These are phyloP conservation scores for Hydractinia symbiolongicarpus DNA, from an alignment of 30 jellyfish, hydroid and myxozoan species.

Conservation along the genomic window DNA sequence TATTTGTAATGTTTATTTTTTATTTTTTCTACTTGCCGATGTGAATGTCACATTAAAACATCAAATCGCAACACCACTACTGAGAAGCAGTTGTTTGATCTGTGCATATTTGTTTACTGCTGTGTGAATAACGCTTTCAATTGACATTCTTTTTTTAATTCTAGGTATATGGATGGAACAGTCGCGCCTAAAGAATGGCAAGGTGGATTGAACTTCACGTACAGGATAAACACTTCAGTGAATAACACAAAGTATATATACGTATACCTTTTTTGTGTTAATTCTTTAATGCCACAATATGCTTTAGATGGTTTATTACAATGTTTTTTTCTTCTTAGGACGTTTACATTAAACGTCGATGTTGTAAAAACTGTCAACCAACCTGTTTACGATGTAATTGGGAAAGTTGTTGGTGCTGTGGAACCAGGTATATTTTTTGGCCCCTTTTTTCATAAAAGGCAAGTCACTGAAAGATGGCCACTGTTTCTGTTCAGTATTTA, in stretches of 20 bases:
- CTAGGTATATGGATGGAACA: slow-evolving; percentile 59
- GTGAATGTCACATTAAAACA: no score
- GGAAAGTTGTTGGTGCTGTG: slow-evolving; percentile 41
- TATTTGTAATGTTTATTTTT: no score
- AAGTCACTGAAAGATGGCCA: no score
- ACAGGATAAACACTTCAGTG: slow-evolving; percentile 54
- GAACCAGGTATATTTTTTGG: slow-evolving; percentile 54
- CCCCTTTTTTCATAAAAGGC: not conserved
- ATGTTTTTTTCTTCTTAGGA: not conserved
- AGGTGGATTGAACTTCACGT: slow-evolving; percentile 65
- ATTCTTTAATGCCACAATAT: not conserved
- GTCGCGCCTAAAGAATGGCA: slow-evolving; percentile 64
- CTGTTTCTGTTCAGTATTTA: no score
- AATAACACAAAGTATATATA: slow-evolving; percentile 25
- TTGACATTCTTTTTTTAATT: not conserved
- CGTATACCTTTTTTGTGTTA: no score
- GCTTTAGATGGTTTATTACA: not conserved
- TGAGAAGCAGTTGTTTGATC: no score
- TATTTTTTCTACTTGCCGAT: no score
- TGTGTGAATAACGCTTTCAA: no score
- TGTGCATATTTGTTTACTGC: no score
- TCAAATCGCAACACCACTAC: no score
- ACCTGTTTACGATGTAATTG: slow-evolving; percentile 54
- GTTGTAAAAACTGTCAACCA: slow-evolving; percentile 23
- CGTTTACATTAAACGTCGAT: slow-evolving; percentile 6